Percentiles rank a stretch among this genome's conserved stretches.
These are phyloP conservation scores for Lordiphosa stackelbergi DNA, from an alignment of 1,140 invertebrate genomes.

Conservation along the genomic window DNA sequence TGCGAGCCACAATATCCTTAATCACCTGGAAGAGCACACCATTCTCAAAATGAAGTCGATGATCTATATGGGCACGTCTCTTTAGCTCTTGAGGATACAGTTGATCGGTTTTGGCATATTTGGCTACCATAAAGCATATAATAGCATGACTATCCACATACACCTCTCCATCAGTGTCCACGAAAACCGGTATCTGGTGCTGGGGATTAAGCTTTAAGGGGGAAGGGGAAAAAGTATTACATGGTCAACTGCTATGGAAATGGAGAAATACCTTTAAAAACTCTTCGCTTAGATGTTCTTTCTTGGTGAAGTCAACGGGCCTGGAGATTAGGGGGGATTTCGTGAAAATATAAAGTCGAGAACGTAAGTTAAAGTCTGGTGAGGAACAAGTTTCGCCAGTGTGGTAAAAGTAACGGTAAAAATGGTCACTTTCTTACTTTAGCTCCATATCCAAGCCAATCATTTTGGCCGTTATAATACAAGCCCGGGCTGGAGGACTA, in stretches of 20 bases:
- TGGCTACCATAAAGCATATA: conserved; percentile 82
- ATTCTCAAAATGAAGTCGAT: conserved; percentile 84
- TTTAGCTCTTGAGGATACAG: conserved; percentile 84
- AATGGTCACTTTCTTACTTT: conserved; percentile 49
- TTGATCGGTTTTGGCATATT: conserved; percentile 82
- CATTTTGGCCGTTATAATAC: conserved; percentile 77
- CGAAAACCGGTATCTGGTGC: conserved; percentile 82
- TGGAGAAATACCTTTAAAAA: conserved; percentile 49
- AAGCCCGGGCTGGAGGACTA: conserved; percentile 78
- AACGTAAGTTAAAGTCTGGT: neutral
- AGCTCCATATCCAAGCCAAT: conserved; percentile 78
- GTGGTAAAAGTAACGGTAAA: too few relatives aligned
- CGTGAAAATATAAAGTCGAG: neutral
- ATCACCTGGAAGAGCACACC: conserved; percentile 80
- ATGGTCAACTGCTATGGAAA: too few relatives aligned
- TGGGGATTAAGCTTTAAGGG: conserved; percentile 80
- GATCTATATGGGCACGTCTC: conserved; percentile 83
- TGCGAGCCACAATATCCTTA: conserved; percentile 66
- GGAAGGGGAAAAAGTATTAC: too few relatives aligned
- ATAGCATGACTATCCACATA: conserved; percentile 84
- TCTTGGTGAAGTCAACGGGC: conserved; percentile 61
- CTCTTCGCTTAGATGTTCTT: conserved; percentile 60
- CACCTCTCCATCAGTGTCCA: conserved; percentile 82
- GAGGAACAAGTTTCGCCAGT: too few relatives aligned
- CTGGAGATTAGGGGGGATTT: conserved; percentile 11